Evolutionary conservation across 2,113 vertebrate species (phyloP).

Genomic region (Daubentonia madagascariensis): DNA sequence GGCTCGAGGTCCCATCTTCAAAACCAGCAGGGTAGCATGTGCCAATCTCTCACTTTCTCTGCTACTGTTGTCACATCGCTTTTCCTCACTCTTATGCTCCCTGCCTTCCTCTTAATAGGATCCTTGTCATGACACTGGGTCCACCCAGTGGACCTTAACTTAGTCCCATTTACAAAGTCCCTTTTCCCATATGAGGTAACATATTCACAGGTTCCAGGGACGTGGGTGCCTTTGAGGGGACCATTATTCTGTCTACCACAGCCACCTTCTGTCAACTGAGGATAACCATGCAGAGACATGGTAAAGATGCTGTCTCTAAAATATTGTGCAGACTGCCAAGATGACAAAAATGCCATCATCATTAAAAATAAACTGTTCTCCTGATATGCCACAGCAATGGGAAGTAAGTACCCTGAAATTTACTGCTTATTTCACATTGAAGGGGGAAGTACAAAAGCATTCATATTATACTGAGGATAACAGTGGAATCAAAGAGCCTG

Average conservation of each 20-base stretch:
- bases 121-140: not conserved
- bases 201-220: not conserved
- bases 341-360: not conserved
- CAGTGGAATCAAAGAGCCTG: not conserved
- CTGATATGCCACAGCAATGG: not conserved
- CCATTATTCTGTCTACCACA: not conserved
- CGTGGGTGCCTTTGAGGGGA: not conserved
- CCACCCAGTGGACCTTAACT: not conserved
- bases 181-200: not conserved
- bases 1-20: not conserved
- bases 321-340: not conserved
- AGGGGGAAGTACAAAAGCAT: not conserved
- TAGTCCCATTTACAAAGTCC: not conserved
- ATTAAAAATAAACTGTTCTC: not conserved
- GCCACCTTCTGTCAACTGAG: not conserved
- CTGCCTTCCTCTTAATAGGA: not conserved
- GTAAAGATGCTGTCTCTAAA: not conserved
- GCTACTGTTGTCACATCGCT: rapidly evolving
- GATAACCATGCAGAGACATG: not conserved
- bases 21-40: not conserved
- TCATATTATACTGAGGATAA: not conserved
- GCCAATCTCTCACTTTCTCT: not conserved
- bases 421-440: not conserved
- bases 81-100: not conserved
- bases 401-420: not conserved